Base-by-base conservation (phyloP, 2,797 vertebrate genomes). In the Gadopsis marmoratus region DNA sequence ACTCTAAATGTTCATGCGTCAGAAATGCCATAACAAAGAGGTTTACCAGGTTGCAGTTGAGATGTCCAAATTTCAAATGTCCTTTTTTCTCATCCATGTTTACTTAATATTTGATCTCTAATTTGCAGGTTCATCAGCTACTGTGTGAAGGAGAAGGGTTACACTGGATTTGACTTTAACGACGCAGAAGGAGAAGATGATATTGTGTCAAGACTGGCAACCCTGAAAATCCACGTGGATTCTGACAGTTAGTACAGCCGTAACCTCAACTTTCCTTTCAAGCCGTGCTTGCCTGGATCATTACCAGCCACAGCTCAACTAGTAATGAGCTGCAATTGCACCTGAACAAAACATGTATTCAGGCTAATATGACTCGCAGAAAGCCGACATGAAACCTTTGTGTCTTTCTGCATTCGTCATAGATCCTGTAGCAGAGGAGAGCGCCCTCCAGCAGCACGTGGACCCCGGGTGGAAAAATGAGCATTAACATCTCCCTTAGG, bases 91-190 rank as follows among this genome's bases (percentile, higher is more conserved):
- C 37, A 0, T 0, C n/a, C 17, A 10, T 0, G 0, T 51, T 47
- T 67, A 0, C 14, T 45, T 5, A 2, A 58, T 73, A n/a, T 71
- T 5, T 48, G 2, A 0, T 55, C 65, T 43, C 29, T 67, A 5
- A 48, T 79, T 65, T 68, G 16, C 76, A 96, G 95, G 76, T 95
- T 96, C 71, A 94, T 96, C 85, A 84, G 37, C 53, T 95, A 95
- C 88, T 96, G 95, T 66, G 86, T 91, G 71, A 56, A 85, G 8
- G 86, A 92, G 75, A 71, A 88, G 8, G 93, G 91, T 7, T 95
- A 93, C 89, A 78, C 76, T 16, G 95, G 95, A 26, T 92, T 93
- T 55, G 79, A 94, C 81, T 92, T 91, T 21, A 73, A 63, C 0
- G 89, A 94, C 2, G 83, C 81, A 31, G 93, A 95, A 29, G 93